A percentile compares a stretch with the other conserved stretches of the same genome.
Conservation (phyloP, 2,888 invertebrate genomes). For the Drosophila setosimentum region DNA sequence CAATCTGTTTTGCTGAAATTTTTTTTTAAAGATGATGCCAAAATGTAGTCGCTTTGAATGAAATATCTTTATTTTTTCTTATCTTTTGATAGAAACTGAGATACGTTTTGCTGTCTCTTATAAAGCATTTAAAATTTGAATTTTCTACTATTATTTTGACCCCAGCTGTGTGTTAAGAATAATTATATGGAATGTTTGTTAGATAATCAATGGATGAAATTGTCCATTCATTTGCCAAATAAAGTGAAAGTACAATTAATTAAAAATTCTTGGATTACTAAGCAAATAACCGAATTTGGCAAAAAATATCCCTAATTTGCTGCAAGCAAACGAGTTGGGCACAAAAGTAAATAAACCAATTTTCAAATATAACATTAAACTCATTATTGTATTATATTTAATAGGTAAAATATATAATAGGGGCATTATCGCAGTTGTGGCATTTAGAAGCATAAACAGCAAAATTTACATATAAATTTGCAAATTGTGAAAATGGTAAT, state of each 20-base stretch:
- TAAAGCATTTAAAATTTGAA: too few species aligned
- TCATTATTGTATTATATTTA: neutral
- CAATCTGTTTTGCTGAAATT: neutral
- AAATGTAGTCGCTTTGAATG: neutral
- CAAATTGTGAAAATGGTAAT: constrained; percentile 10
- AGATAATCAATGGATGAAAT: neutral
- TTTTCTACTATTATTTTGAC: too few species aligned
- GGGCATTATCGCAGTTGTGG: constrained; percentile 6
- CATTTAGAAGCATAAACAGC: constrained; percentile 16
- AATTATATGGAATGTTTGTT: too few species aligned
- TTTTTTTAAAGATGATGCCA: neutral
- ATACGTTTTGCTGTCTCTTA: neutral
- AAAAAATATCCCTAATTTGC: neutral
- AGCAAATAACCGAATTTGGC: neutral
- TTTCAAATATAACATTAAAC: neutral
- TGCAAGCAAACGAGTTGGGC: too few species aligned
- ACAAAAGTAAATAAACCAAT: neutral
- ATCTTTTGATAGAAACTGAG: neutral
- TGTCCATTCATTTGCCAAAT: neutral
- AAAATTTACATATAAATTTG: constrained; percentile 20
- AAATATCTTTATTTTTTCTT: neutral
- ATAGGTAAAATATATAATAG: neutral
- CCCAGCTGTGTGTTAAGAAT: too few species aligned
- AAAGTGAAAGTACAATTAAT: too few species aligned
- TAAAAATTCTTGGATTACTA: neutral